Base-by-base conservation (phyloP, 2,888 invertebrate genomes). In the Agrochola circellaris region DNA sequence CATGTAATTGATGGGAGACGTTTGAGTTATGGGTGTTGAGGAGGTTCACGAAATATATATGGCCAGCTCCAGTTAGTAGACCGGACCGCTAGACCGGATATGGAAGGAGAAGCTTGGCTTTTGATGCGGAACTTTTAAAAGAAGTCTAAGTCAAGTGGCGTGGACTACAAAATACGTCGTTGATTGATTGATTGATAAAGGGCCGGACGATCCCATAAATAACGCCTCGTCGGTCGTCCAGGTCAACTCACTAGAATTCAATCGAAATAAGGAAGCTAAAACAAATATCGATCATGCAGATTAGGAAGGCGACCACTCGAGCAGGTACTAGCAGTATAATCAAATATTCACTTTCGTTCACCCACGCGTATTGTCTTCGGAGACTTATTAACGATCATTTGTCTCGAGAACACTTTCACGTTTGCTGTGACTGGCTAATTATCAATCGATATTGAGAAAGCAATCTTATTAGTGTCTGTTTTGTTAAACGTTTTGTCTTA, bases 281-380 rank as follows among this genome's bases (percentile, higher is more conserved):
- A 87, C 83, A 87, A 88, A 90, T 84, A 89, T 85, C 82, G 87
- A 89, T 88, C 83, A 73, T 65, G 56, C 62, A 81, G 87, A 87
- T 90, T 88, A 84, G 86, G 84, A 88, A 90, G 85, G 84, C 23
- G 77, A 78, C 66, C 61, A 73, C 51, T 80, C n/a, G 60, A 77
- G 61, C 66, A 80, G 66, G 76, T 86, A 82, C 83, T 42, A 64
- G 69, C 87, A 86, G 85, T 89, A 90, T 91, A 91, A 91, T 92
- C 91, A 89, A 92, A 92, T 92, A 92, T 93, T 93, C 92, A 90
- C 94, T 94, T 93, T 94, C 94, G 88, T 87, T 90, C 93, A 90
- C 95, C 95, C 92, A 95, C 95, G 92, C 91, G 74, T 87, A 92
- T 93, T 93, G 93, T 92, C 88, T 87, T 86, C 78, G 48, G 65